Evolutionary conservation across 2,797 vertebrate genomes (phyloP), one percentile per base, ranked within the genome.

Genomic region (Helarctos malayanus): DNA sequence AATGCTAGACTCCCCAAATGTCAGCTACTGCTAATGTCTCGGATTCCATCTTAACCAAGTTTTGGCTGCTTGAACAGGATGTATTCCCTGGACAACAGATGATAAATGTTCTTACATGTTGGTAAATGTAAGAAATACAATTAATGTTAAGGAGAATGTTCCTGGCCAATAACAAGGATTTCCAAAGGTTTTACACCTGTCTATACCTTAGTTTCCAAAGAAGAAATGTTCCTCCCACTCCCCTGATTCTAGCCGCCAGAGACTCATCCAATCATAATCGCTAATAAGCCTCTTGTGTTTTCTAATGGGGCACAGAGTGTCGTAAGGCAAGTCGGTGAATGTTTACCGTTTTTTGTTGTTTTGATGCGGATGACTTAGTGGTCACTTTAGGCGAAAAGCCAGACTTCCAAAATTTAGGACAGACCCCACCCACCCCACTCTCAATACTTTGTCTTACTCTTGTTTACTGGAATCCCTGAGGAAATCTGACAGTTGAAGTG

Each of bases 101-200:
- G 75, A 61, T 5, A 56, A 18, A 45, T 81, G 63, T 65, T 71
- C 9, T 41, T 91, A 63, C 27, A 47, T 89, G 89, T 95, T 83
- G 45, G 75, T 94, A 93, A 59, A 73, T 97, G 9, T 75, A 93
- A 54, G n/a, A 93, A 75, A 79, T 82, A 76, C 91, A 19, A n/a
- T 76, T 68, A 87, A 76, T 56, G 45, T 84, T 59, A 84, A 93
- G 25, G 63, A 94, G 52, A 83, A 6, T 54, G 14, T 93, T 94
- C 57, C 54, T 89, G 69, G 76, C 10, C 18, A 93, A 25, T 95
- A 59, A n/a, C 2, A 80, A 78, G 32, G 84, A 90, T 35, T 92
- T 69, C 19, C 45, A 63, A 79, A 89, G 11, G 45, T 89, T 91
- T 94, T 41, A 27, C 5, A 38, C 14, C n/a, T 71, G 13, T 68